These are phyloP conservation scores for Hydrochoerus hydrochaeris DNA, from an alignment of 2,113 vertebrate species.

Conservation along the genomic window DNA sequence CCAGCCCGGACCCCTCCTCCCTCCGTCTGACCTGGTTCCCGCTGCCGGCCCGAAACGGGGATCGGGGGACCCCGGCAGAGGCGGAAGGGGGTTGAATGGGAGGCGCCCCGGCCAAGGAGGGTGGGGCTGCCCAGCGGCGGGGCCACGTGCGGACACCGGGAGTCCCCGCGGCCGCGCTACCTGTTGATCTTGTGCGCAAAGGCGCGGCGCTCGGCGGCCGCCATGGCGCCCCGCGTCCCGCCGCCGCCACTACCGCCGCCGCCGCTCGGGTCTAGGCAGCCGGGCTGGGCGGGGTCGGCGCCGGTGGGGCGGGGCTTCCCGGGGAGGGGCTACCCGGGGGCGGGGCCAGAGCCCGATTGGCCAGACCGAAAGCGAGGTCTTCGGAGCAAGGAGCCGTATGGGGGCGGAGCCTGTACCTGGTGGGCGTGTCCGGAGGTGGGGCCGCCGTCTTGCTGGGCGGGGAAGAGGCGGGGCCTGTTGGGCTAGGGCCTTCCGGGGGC, in stretches of 20 bases:
- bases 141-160: neutral
- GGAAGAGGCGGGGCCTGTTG: neutral
- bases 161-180: conserved; percentile 80
- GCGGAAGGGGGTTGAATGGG: neutral
- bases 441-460: neutral
- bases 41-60: neutral
- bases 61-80: neutral
- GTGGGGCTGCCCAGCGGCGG: neutral
- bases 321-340: neutral
- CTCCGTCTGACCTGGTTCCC: neutral
- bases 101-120: neutral
- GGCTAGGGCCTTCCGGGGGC: neutral
- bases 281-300: conserved; percentile 14
- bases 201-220: conserved; percentile 91
- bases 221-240: conserved; percentile 70
- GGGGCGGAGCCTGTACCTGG: neutral
- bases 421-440: neutral
- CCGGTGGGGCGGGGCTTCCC: neutral
- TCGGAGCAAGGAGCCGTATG: neutral
- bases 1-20: too few species aligned
- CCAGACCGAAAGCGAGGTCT: neutral
- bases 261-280: conserved; percentile 6
- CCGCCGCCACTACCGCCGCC: neutral
- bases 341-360: neutral
- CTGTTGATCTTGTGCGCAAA: conserved; percentile 95